Base-by-base conservation (phyloP, 2,888 invertebrate genomes). In the Exocentrus adspersus region DNA sequence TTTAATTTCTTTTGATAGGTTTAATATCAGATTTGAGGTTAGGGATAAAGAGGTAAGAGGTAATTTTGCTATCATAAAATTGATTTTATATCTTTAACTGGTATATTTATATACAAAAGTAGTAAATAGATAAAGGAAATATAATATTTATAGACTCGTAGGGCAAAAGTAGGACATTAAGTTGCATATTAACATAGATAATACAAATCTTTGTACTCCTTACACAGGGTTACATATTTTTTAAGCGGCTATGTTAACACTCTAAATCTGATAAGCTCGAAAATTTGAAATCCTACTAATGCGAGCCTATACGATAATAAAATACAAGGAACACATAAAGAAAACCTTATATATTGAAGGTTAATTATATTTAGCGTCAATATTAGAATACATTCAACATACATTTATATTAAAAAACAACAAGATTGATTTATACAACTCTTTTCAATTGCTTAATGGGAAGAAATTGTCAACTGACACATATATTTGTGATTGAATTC, bases 351-450 rank as follows among this genome's bases (percentile, higher is more conserved):
- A 69, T 75, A 75, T 69, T 79, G 77, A 77, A 78, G 78, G 78
- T 76, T 77, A 78, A 77, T 78, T 80, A 79, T 80, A 80, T 79
- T 80, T 79, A 79, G 77, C 76, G 74, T 79, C 77, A 78, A 77
- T 77, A 78, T 77, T 77, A 76, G 79, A 78, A 77, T 80, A 80
- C 79, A 80, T 77, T 37, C 80, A 80, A 80, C 78, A 79, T 80
- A 80, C 80, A 79, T 79, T 79, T 78, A 80, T 79, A 79, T 79
- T 79, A 79, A 80, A 78, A 80, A 80, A 79, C 78, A 80, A 79
- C 79, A 79, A 80, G 80, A 78, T 79, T 76, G 77, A 77, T 79
- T 79, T 79, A 77, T 79, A 79, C 78, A 79, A 78, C 73, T 78
- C 74, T 74, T 69, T 67, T 56, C 52, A 67, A 67, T 77, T 77